Percentiles rank a stretch among this genome's conserved stretches.
These are phyloP conservation scores for Nomada hirtipes DNA, from an alignment of 2,888 invertebrate genomes.

Conservation along the genomic window DNA sequence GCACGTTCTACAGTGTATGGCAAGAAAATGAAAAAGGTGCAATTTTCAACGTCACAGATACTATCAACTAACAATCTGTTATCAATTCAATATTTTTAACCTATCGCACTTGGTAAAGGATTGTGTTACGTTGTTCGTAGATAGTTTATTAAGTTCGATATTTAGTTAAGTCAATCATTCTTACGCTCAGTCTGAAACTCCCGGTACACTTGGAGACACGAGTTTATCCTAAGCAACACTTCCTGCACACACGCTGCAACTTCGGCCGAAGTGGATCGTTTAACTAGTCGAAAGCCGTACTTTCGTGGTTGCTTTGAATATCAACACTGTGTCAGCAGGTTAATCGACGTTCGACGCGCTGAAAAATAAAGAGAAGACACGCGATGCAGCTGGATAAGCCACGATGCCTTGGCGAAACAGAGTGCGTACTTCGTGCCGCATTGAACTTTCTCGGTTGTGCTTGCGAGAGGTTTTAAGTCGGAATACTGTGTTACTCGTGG, in stretches of 20 bases:
- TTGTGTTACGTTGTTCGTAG: too few relatives aligned
- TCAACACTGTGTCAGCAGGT: slow-evolving; percentile 30
- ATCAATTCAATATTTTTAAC: too few relatives aligned
- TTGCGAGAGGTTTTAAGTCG: neutral
- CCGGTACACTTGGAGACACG: too few relatives aligned
- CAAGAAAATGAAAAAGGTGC: too few relatives aligned
- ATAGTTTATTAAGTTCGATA: too few relatives aligned
- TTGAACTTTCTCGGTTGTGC: slow-evolving; percentile 12
- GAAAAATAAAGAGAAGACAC: slow-evolving; percentile 32
- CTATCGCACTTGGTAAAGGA: too few relatives aligned
- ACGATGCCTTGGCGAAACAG: neutral
- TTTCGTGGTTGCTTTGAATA: slow-evolving; percentile 43
- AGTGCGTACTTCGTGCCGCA: neutral
- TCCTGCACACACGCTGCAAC: neutral
- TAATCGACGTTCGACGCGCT: slow-evolving; percentile 32
- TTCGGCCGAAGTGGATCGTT: neutral
- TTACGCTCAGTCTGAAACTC: neutral
- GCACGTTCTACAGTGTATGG: too few relatives aligned
- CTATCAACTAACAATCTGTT: too few relatives aligned
- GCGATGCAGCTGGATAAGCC: neutral
- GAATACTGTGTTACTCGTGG: too few relatives aligned
- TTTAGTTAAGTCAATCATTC: too few relatives aligned
- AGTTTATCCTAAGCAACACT: slow-evolving; percentile 7
- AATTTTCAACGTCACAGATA: too few relatives aligned
- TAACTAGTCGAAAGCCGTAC: slow-evolving; percentile 33